Evolutionary conservation across 2,113 vertebrate species (phyloP).

Genomic region (Ailuropoda melanoleuca): DNA sequence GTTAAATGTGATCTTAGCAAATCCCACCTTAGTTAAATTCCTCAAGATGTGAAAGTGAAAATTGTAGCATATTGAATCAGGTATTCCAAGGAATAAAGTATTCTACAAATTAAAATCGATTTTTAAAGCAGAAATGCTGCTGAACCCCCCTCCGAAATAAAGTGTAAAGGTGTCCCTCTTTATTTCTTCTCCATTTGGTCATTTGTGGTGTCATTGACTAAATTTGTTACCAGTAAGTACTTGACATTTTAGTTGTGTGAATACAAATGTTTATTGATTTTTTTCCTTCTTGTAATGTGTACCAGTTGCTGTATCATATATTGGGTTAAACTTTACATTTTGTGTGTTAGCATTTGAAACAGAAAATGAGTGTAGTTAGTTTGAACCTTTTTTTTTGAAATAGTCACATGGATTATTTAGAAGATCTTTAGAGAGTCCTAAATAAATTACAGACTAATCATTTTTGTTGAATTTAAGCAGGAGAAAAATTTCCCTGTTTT

Average conservation of each 20-base stretch:
- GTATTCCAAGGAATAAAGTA: slow-evolving; percentile 7
- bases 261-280: slow-evolving; percentile 37
- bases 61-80: not conserved
- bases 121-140: slow-evolving; percentile 31
- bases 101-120: slow-evolving; percentile 48
- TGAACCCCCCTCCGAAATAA: not conserved
- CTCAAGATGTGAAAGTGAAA: slow-evolving; percentile 29
- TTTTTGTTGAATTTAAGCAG: not conserved
- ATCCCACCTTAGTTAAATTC: slow-evolving; percentile 32
- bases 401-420: not conserved
- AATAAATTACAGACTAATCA: not conserved
- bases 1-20: slow-evolving; percentile 29
- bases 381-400: slow-evolving; percentile 30
- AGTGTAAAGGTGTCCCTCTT: not conserved
- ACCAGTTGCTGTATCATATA: not conserved
- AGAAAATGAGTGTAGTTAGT: not conserved
- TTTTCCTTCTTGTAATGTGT: not conserved
- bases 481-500: not conserved
- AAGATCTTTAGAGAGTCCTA: not conserved
- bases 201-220: not conserved
- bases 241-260: slow-evolving; percentile 48
- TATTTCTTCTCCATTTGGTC: not conserved
- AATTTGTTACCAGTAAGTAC: not conserved
- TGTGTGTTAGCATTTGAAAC: slow-evolving; percentile 27
- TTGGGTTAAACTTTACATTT: slow-evolving; percentile 29